A percentile compares a stretch with the other conserved stretches of the same genome.
Evolutionary conservation across 2,113 vertebrate genomes (phyloP).

Genomic region (Paratilapia polleni): DNA sequence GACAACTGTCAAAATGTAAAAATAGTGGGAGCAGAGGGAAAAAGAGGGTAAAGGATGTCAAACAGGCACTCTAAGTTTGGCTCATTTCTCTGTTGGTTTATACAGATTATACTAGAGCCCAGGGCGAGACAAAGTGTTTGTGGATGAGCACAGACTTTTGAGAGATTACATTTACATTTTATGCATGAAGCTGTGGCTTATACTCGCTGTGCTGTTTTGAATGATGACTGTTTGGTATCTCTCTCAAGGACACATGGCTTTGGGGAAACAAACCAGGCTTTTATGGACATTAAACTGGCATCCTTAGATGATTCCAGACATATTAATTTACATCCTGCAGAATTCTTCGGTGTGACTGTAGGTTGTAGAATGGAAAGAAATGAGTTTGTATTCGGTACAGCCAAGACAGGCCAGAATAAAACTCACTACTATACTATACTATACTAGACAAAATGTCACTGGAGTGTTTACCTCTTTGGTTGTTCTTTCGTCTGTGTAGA

Average conservation of each 20-base stretch:
- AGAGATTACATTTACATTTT: constrained; percentile 41
- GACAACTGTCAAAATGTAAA: constrained; percentile 7
- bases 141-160: constrained; percentile 25
- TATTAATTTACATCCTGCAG: not conserved
- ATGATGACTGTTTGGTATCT: constrained; percentile 1
- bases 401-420: not conserved
- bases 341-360: not conserved
- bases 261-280: not conserved
- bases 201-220: constrained; percentile 5
- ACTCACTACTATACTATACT: not conserved
- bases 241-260: not conserved
- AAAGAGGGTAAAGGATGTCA: constrained; percentile 21
- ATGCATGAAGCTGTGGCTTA: constrained; percentile 24
- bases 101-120: constrained; percentile 35
- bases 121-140: constrained; percentile 32
- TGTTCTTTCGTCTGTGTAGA: not conserved
- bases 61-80: constrained; percentile 13
- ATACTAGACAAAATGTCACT: too few species aligned
- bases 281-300: not conserved
- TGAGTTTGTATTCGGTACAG: not conserved
- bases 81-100: constrained; percentile 28
- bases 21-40: constrained; percentile 12
- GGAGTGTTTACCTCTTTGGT: not conserved
- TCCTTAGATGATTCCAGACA: not conserved
- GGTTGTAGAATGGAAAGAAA: not conserved